Evolutionary conservation across 2,888 invertebrate genomes (phyloP), one percentile per base, ranked within the genome.

Genomic region (Trachelus iudaicus): DNA sequence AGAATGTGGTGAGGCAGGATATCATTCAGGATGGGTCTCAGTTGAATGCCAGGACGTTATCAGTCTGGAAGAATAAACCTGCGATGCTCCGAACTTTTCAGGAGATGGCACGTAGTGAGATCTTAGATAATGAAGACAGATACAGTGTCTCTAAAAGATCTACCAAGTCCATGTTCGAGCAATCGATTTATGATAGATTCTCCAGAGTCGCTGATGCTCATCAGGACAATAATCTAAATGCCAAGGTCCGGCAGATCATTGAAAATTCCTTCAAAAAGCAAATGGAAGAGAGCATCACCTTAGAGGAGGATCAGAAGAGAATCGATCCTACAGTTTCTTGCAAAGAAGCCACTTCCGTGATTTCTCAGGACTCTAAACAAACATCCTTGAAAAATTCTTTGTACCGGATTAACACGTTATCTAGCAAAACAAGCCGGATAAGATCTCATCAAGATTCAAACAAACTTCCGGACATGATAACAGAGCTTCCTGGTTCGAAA

Each of bases 231-330:
- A 85, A 87, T 37, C 76, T 81, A 13, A 90, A 91, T 73, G 87
- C 87, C 0, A 89, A 89, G 77, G 89, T 91, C 0, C 84, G 90
- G 9, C 88, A 88, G 76, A 89, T 90, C 4, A 91, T 91, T 35
- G 91, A 91, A 75, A 89, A 89, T 77, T 90, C 90, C 0, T 91
- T 91, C 71, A 88, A 90, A 56, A 87, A 88, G 40, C 91, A 91
- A 77, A 87, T 91, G 88, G 89, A 90, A 73, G 90, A 90, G 75
- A 88, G 85, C 69, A 87, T 87, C 1, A 79, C 81, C 4, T 37
- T 88, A 9, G 85, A 86, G 56, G 83, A 81, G 31, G 71, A 71
- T 71, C 71, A 30, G 33, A 33, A 31, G 11, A 33, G 15, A 75
- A 15, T 15, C 13, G 11, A 9, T n/a, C 31, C 76, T 15, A 40